phyloP scores from a whole-genome alignment of 2,113 vertebrate species.

The Oreochromis aureus region DNA sequence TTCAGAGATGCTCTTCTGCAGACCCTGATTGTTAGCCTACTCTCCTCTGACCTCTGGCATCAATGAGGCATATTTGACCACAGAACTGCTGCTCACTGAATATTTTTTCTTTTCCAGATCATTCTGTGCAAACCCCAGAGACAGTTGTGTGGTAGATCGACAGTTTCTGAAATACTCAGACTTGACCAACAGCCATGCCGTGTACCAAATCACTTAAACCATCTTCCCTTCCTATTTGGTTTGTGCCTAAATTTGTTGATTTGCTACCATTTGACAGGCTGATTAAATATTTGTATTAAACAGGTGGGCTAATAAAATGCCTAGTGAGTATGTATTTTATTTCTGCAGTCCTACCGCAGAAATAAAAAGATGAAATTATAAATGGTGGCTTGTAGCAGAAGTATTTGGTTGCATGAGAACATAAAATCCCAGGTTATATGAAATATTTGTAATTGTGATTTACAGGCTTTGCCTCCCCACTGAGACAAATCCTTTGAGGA shows the following conservation, averaged over 20 bases:
- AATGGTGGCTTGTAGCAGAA: not conserved
- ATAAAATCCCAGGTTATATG: not conserved
- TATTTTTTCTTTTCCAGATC: not conserved
- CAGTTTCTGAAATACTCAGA: not conserved
- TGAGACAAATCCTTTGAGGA: not conserved
- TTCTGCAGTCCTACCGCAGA: not conserved
- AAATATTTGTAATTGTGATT: not conserved
- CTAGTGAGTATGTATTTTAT: not conserved
- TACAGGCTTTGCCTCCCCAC: not conserved
- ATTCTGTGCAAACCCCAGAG: not conserved
- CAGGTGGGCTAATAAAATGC: not conserved
- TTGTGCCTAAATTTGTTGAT: not conserved
- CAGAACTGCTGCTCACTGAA: not conserved
- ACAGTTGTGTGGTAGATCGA: not conserved
- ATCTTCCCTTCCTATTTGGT: not conserved
- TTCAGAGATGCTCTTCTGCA: not conserved
- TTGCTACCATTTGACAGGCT: not conserved
- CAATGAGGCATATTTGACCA: not conserved
- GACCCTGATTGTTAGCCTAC: not conserved
- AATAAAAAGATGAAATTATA: not conserved
- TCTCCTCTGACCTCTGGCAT: fast-evolving
- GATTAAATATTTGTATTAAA: not conserved
- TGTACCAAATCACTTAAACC: not conserved
- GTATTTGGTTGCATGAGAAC: not conserved
- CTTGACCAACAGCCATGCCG: not conserved